Base-by-base conservation (phyloP, 2,113 vertebrate species). In the Nothobranchius furzeri region DNA sequence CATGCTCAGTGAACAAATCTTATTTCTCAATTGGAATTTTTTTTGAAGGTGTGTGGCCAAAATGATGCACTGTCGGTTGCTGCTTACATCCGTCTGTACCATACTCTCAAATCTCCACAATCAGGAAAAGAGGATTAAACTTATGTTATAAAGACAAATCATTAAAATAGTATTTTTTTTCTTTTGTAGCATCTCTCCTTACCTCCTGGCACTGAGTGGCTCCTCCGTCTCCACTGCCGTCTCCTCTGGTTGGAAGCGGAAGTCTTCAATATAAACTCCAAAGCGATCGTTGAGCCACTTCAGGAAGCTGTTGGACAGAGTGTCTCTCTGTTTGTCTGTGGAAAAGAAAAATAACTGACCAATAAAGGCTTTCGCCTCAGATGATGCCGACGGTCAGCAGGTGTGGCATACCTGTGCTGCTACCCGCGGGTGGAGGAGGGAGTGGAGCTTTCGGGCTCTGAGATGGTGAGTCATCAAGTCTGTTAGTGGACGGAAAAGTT, bases 191-290 rank as follows among this genome's bases (percentile, higher is more conserved):
- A 1, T 24, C 24, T 15, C n/a, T 58, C 12, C 57, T 88, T 82
- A 98, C 97, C 97, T 96, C 90, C 95, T 95, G 85, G 94, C 97
- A 10, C 97, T 99, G 68, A 99, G 93, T 2, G 96, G 96, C 66
- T 99, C 97, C 80, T 99, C 97, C 0, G 95, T 86, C 92, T 98
- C 97, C 69, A 96, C 94, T 0, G 94, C 88, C 59, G 86, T 95
- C 81, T 98, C 96, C 82, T 96, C 96, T 0, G 95, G 96, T 59
- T 98, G 96, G 84, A 98, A 96, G 68, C 95, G 93, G 84, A 99
- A 99, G 77, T 99, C 96, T 42, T 99, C 96, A 7, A 98, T 86
- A 15, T 96, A 96, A 59, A 94, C 93, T 8, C 95, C 96, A 10
- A 96, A 95, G 46, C 83, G 92, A 35, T 95, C 93, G 0, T 88